Base-by-base conservation (phyloP, 2,797 vertebrate genomes). In the Peromyscus melanophrys region DNA sequence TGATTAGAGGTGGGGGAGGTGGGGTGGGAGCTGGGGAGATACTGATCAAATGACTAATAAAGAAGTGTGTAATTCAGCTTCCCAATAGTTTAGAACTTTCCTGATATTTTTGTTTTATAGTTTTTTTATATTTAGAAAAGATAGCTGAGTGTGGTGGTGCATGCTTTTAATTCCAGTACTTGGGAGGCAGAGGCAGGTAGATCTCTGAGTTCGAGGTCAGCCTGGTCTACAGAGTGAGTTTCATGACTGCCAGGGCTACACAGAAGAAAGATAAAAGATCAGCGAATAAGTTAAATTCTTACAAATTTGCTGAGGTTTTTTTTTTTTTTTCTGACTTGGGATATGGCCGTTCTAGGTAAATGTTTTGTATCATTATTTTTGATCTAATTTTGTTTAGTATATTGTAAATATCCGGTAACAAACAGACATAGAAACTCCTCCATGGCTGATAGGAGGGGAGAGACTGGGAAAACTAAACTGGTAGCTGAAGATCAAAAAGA, bases 401-500 rank as follows among this genome's bases (percentile, higher is more conserved):
- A 34, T 83, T 88, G 69, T 69, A 55, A 61, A 46, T 78, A 63
- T 76, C 23, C 43, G 23, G 19, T 83, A 63, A 67, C 6, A 55
- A 61, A 14, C 65, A 82, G 73, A n/a, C 46, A 23, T 4, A n/a
- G 67, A 69, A 91, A 14, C 61, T 85, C 43, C n/a, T 92, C 7
- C 71, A 16, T 69, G 25, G 43, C 5, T 75, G n/a, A 40, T 77
- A n/a, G 61, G 57, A 77, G 73, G 61, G n/a, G 43, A 49, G 46
- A 31, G 65, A 91, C 3, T 78, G 52, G 59, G 29, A 87, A 90
- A 83, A 92, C 69, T 94, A 34, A 94, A 86, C 55, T 71, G 61
- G 76, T 34, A 92, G 17, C 21, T 83, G 82, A 85, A 85, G 49
- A 52, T 94, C 5, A 73, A 92, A 93, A 73, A 78, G 17, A 23